phyloP scores from a whole-genome alignment of 2,888 invertebrate species.

The Eutolmus rufibarbis region DNA sequence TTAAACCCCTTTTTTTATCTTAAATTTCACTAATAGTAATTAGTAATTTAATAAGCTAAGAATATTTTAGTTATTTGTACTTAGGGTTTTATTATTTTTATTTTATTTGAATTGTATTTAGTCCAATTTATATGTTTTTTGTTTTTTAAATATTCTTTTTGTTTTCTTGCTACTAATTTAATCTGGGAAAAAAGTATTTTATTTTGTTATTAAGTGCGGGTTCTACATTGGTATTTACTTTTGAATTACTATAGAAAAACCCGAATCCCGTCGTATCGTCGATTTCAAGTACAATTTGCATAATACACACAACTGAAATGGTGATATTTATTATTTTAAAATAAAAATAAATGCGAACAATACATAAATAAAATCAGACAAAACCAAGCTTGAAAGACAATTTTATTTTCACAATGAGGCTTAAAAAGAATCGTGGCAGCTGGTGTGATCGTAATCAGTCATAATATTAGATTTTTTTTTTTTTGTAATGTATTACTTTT shows the following conservation, averaged over 20 bases:
- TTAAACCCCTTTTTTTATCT: neutral
- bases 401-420: neutral
- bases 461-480: neutral
- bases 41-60: neutral
- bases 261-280: neutral
- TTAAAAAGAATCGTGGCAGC: neutral
- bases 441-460: neutral
- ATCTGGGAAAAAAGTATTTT: neutral
- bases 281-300: neutral
- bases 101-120: conserved; percentile 11
- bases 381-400: neutral
- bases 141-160: neutral
- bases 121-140: neutral
- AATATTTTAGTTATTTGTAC: neutral
- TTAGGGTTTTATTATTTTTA: neutral
- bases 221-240: neutral
- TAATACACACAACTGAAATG: neutral
- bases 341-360: neutral
- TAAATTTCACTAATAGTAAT: neutral
- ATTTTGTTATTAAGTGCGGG: neutral
- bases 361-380: neutral
- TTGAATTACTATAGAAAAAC: neutral
- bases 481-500: neutral
- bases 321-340: neutral
- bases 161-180: neutral